phyloP scores from a whole-genome alignment of 2,888 invertebrate genomes.

The Xestia ashworthii region DNA sequence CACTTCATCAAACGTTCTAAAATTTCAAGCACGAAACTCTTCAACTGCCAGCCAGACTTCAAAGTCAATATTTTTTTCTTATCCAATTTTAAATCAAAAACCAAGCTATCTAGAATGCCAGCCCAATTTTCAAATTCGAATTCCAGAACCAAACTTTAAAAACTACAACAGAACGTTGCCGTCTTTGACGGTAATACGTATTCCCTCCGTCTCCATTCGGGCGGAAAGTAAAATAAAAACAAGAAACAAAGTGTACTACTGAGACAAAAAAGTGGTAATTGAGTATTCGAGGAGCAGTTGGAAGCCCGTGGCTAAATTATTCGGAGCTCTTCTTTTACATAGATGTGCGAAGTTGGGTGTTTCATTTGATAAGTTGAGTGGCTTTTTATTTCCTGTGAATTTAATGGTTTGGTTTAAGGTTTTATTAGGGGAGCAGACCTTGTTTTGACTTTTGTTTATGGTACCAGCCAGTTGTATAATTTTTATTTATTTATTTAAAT shows the following conservation, averaged over 20 bases:
- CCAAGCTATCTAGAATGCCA: constrained; percentile 3
- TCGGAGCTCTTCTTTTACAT: constrained; percentile 70
- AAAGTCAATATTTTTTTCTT: background rate
- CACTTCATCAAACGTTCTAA: too few relatives aligned
- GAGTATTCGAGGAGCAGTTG: constrained; percentile 81
- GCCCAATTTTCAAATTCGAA: constrained; percentile 47
- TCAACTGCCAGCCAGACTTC: background rate
- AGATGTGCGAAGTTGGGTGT: constrained; percentile 70
- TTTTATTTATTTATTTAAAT: too few relatives aligned
- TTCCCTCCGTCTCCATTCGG: constrained; percentile 64
- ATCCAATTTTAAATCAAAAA: background rate
- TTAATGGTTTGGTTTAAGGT: constrained; percentile 31
- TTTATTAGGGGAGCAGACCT: background rate
- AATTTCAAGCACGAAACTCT: background rate
- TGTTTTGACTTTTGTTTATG: background rate
- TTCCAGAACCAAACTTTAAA: constrained; percentile 52
- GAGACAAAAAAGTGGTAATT: constrained; percentile 84
- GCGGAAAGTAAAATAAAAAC: constrained; percentile 71
- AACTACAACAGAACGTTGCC: constrained; percentile 57
- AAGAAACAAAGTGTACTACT: constrained; percentile 72
- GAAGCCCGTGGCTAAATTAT: constrained; percentile 79
- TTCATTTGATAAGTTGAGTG: constrained; percentile 64
- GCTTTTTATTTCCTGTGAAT: constrained; percentile 59
- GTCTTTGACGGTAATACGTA: constrained; percentile 62
- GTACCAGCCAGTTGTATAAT: background rate